Percentiles rank a stretch among this genome's conserved stretches.
Conservation (phyloP, 2,797 vertebrate genomes). For the Halcyon badia region DNA sequence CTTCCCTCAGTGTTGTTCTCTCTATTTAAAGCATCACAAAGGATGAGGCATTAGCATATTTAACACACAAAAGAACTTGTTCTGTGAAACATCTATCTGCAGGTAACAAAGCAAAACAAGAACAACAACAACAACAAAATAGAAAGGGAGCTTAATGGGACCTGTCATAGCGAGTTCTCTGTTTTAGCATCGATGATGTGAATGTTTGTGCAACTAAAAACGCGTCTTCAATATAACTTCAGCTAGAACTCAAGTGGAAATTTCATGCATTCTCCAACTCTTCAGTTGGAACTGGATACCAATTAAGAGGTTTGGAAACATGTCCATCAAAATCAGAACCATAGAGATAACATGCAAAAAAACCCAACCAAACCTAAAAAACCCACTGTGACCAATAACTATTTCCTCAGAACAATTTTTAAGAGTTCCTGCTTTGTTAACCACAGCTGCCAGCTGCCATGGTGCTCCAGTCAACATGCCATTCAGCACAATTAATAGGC, state of each 20-base stretch:
- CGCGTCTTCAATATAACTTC: neutral
- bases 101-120: neutral
- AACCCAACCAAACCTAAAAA: neutral
- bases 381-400: neutral
- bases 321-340: neutral
- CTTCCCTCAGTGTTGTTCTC: neutral
- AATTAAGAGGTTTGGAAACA: neutral
- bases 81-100: neutral
- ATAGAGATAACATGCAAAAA: fast-evolving
- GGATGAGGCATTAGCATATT: neutral
- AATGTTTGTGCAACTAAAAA: conserved; percentile 13
- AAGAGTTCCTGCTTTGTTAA: neutral
- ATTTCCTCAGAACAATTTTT: neutral
- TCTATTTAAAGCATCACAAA: neutral
- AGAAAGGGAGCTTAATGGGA: neutral
- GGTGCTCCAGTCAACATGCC: neutral
- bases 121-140: neutral
- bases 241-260: neutral
- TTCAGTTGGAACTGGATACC: neutral
- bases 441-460: neutral
- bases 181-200: neutral
- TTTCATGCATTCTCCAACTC: neutral
- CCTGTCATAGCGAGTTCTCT: fast-evolving
- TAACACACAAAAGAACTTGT: neutral
- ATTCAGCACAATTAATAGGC: neutral